Conservation (phyloP, 2,797 vertebrate species). For the Hydrophis major region DNA sequence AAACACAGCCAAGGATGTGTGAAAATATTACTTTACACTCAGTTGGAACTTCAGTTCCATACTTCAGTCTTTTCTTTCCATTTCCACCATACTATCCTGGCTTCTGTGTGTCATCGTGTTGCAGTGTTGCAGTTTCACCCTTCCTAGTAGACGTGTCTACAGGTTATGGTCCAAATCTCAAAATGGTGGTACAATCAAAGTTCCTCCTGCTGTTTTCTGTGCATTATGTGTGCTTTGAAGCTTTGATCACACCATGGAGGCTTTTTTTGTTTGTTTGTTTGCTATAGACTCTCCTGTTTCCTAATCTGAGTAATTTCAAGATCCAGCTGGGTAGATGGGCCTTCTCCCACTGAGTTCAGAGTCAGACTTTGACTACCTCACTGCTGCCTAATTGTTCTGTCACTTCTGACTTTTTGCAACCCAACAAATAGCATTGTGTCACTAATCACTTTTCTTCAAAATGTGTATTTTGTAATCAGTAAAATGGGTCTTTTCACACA, state of each 20-base stretch:
- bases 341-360: neutral
- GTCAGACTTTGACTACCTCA: neutral
- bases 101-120: neutral
- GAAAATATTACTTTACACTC: neutral
- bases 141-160: neutral
- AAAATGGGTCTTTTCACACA: neutral
- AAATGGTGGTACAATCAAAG: neutral
- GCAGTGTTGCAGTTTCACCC: neutral
- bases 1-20: neutral
- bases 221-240: neutral
- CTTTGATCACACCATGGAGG: neutral
- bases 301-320: neutral
- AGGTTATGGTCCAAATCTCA: neutral
- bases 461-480: neutral
- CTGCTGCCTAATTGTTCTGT: neutral
- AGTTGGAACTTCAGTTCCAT: neutral
- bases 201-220: neutral
- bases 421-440: neutral
- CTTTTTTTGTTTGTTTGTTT: neutral
- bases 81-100: neutral
- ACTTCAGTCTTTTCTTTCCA: neutral
- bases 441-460: neutral
- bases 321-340: neutral
- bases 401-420: neutral
- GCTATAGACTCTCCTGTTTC: neutral